Evolutionary conservation across 2,113 vertebrate species (phyloP).

Genomic region (Microtus ochrogaster): DNA sequence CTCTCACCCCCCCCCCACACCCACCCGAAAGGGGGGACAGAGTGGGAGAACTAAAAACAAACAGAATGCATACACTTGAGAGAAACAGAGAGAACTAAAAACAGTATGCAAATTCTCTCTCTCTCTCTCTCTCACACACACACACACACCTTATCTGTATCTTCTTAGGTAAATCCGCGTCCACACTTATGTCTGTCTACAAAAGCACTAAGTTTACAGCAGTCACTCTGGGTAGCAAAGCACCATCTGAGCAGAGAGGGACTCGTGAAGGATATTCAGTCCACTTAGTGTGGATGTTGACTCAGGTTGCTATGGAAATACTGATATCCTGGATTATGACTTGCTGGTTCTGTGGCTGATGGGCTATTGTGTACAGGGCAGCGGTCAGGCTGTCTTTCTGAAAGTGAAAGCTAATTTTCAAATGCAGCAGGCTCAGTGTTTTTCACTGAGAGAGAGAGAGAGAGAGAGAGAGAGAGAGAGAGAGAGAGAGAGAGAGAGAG

Average conservation of each 20-base stretch:
- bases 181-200: neutral
- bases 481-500: no score
- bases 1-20: no score
- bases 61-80: neutral
- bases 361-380: neutral
- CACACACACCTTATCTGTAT: neutral
- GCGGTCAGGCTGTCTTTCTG: neutral
- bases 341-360: neutral
- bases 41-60: neutral
- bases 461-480: no score
- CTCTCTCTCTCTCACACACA: neutral
- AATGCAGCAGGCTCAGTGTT: neutral
- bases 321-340: slow-evolving; percentile 28
- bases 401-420: slow-evolving; percentile 50
- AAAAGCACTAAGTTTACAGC: slow-evolving; percentile 2
- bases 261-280: slow-evolving; percentile 51
- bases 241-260: neutral
- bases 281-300: neutral
- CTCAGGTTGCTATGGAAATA: slow-evolving; percentile 40
- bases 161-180: slow-evolving; percentile 12
- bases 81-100: neutral
- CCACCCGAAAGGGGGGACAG: no score
- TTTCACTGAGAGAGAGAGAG: neutral
- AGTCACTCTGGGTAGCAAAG: neutral
- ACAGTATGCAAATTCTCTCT: neutral